Base-by-base conservation (phyloP, 2,888 invertebrate genomes). In the Eupeodes latifasciatus region DNA sequence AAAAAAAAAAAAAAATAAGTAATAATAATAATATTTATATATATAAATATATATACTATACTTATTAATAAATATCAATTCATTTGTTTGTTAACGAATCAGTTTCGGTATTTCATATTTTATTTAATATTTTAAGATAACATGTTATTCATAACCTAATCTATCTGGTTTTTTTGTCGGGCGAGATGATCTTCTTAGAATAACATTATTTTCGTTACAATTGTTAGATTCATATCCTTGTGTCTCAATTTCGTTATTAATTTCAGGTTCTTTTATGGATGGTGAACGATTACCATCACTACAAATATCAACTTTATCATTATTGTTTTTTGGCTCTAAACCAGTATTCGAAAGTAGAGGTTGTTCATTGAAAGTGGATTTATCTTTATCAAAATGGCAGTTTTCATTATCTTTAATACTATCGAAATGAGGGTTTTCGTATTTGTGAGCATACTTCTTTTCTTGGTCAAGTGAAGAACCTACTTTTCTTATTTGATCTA, bases 351-450 rank as follows among this genome's bases (percentile, higher is more conserved):
- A 59, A 59, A 59, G 34, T 36, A 34, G 6, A 14, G 59, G 59
- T 59, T 59, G 34, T 36, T 14, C 59, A 34, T 59, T 12, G 14
- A 19, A 16, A 19, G 6, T 14, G 59, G 12, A 27, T 27, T 2
- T 27, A 27, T 27, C 27, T 27, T 27, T 27, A 27, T 27, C 27
- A 1, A 27, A 27, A 27, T 27, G 27, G 27, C 27, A 27, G 27
- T 27, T 27, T 27, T 27, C 27, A 27, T 27, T 59, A 34, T 59
- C 59, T 34, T 34, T 11, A 34, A 27, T 59, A 14, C 34, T 59
- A 34, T 59, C 59, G 59, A 59, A 59, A 59, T 59, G 59, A 59
- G 59, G 34, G 10, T 34, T 59, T 59, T 59, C 34, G 34, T 59
- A 59, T 59, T 59, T 27, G 59, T 59, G 59, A 6, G 59, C 59